phyloP scores from a whole-genome alignment of 2,797 vertebrate genomes.

The Melanotaenia pygmaea region DNA sequence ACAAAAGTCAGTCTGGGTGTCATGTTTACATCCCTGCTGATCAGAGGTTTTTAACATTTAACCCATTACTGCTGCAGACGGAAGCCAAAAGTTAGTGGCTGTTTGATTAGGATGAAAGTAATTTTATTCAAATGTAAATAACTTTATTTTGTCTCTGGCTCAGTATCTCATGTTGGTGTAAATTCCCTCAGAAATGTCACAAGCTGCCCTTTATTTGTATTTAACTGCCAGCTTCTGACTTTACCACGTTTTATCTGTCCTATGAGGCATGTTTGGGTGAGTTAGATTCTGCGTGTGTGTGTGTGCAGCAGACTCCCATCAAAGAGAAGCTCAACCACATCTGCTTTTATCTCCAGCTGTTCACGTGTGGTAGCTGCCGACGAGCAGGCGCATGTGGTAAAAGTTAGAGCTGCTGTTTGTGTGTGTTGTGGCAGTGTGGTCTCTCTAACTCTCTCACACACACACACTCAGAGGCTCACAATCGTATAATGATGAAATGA shows the following conservation, averaged over 20 bases:
- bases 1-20: not conserved
- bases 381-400: slow-evolving; percentile 3
- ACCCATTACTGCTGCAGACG: not conserved
- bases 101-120: not conserved
- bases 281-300: slow-evolving; percentile 3
- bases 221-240: not conserved
- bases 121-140: not conserved
- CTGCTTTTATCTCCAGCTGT: slow-evolving; percentile 49
- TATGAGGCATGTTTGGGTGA: slow-evolving; percentile 4
- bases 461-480: not conserved
- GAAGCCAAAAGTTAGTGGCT: not conserved
- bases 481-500: not conserved
- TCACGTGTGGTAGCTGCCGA: slow-evolving; percentile 21
- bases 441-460: not conserved
- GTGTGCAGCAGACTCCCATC: slow-evolving; percentile 12
- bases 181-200: not conserved
- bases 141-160: not conserved
- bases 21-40: not conserved
- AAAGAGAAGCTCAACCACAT: slow-evolving; percentile 32
- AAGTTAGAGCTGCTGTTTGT: slow-evolving; percentile 5
- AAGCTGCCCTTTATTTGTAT: not conserved
- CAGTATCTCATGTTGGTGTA: not conserved
- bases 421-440: slow-evolving; percentile 5
- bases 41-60: not conserved
- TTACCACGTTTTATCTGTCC: slow-evolving; percentile 15